Evolutionary conservation across 2,888 invertebrate species (phyloP).

Genomic region (Leptinotarsa peninsularis): DNA sequence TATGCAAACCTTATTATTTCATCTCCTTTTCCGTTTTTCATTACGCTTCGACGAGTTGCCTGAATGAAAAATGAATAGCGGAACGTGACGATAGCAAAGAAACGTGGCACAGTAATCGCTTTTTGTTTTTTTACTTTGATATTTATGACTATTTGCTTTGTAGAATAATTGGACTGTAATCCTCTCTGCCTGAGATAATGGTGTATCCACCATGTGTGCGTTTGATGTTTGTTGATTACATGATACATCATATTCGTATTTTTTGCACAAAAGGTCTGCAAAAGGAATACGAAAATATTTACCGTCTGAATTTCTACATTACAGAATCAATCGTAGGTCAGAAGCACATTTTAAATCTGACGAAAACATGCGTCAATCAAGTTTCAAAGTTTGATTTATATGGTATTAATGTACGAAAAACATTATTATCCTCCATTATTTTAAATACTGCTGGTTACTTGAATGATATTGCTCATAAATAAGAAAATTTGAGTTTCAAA

Average conservation of each 20-base stretch:
- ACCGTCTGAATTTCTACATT: too few relatives aligned
- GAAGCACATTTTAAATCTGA: too few relatives aligned
- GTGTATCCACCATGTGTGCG: neutral
- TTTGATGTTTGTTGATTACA: conserved; percentile 1
- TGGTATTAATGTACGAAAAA: too few relatives aligned
- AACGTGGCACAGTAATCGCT: conserved; percentile 7
- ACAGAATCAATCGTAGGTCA: too few relatives aligned
- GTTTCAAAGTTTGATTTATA: too few relatives aligned
- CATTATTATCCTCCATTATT: too few relatives aligned
- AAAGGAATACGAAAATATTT: too few relatives aligned
- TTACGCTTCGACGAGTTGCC: neutral
- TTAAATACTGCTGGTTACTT: too few relatives aligned
- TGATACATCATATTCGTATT: neutral
- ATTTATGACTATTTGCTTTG: conserved; percentile 4
- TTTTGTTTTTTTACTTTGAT: conserved; percentile 1
- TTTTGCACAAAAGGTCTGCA: too few relatives aligned
- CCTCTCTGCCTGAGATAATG: conserved; percentile 4
- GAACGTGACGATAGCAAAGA: conserved; percentile 7
- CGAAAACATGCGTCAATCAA: too few relatives aligned
- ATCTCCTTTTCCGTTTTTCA: neutral
- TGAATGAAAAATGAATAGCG: neutral
- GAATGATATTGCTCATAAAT: too few relatives aligned
- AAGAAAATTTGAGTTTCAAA: too few relatives aligned
- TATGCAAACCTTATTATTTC: neutral
- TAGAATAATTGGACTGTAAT: conserved; percentile 5